Percentiles rank a stretch among this genome's conserved stretches.
Evolutionary conservation across 2,888 invertebrate species (phyloP).

Genomic region (Erynnis tages): DNA sequence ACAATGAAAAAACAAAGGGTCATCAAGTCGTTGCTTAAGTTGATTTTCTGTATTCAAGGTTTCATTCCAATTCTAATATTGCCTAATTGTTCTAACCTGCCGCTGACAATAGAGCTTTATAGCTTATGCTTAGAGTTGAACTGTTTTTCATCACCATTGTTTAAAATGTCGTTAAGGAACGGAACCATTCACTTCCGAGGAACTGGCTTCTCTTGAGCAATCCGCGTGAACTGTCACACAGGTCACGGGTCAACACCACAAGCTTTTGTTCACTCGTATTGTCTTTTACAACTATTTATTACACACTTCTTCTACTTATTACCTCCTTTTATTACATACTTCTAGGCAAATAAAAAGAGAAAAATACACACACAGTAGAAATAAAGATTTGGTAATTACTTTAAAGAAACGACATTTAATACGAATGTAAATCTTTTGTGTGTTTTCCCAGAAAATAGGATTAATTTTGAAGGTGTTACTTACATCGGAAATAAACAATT

Average conservation of each 20-base stretch:
- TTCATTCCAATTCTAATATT: conserved; percentile 59
- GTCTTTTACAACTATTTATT: too few relatives aligned
- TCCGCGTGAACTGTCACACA: conserved; percentile 52
- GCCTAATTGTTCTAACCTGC: conserved; percentile 66
- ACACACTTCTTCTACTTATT: too few relatives aligned
- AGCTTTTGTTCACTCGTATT: conserved; percentile 3
- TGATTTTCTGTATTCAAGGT: conserved; percentile 51
- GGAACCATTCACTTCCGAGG: conserved; percentile 67
- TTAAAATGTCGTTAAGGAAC: conserved; percentile 46
- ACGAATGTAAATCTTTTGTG: too few relatives aligned
- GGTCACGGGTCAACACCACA: conserved; percentile 45
- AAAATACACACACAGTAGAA: too few relatives aligned
- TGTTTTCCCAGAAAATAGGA: too few relatives aligned
- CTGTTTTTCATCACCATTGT: conserved; percentile 60
- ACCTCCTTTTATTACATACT: neutral
- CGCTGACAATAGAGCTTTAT: conserved; percentile 59
- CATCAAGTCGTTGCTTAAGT: conserved; percentile 27
- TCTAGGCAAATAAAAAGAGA: neutral
- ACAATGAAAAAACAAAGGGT: conserved; percentile 23
- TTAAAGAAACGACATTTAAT: too few relatives aligned
- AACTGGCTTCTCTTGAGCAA: conserved; percentile 52
- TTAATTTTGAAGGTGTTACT: too few relatives aligned
- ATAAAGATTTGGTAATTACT: too few relatives aligned
- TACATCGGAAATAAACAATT: too few relatives aligned
- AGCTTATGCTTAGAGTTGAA: conserved; percentile 55